These are phyloP conservation scores for Nemotelus pantherinus DNA, from an alignment of 2,888 invertebrate species.

Conservation along the genomic window DNA sequence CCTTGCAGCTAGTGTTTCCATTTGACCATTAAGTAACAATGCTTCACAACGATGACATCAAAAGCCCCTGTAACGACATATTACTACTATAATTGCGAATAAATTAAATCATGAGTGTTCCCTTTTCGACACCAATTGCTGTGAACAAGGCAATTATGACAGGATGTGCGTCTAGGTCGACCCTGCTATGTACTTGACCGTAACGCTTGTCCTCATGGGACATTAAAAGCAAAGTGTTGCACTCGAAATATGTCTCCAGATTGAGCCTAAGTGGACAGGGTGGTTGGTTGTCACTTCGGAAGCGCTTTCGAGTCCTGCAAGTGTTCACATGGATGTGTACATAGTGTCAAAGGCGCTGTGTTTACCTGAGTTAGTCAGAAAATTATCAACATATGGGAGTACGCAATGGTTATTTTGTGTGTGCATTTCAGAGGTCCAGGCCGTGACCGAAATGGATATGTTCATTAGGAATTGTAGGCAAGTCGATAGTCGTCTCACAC, in stretches of 20 bases:
- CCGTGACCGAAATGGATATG: conserved; percentile 43
- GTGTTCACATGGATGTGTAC: conserved; percentile 38
- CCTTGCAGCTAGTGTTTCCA: not conserved
- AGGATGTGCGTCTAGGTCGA: conserved; percentile 23
- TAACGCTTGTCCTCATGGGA: not conserved
- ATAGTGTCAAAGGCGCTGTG: conserved; percentile 45
- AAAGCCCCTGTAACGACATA: conserved; percentile 39
- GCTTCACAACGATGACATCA: conserved; percentile 35
- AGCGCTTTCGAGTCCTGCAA: conserved; percentile 31
- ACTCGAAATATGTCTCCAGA: conserved; percentile 37
- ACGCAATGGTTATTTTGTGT: conserved; percentile 45
- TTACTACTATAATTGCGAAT: conserved; percentile 45
- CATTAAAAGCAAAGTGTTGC: not conserved
- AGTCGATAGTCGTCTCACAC: conserved; percentile 14
- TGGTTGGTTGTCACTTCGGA: conserved; percentile 35
- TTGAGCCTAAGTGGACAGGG: conserved; percentile 35
- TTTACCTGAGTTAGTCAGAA: conserved; percentile 55
- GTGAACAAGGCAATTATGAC: conserved; percentile 45
- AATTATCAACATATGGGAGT: conserved; percentile 53
- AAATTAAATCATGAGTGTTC: conserved; percentile 45
- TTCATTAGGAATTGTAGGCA: conserved; percentile 31
- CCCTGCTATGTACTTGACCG: not conserved
- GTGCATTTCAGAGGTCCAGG: conserved; percentile 45
- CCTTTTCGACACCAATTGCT: conserved; percentile 45
- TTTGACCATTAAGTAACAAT: conserved; percentile 5